Evolutionary conservation across 2,888 invertebrate species (phyloP), one percentile per base, ranked within the genome.

Genomic region (Mesorhabditis spiculigera): DNA sequence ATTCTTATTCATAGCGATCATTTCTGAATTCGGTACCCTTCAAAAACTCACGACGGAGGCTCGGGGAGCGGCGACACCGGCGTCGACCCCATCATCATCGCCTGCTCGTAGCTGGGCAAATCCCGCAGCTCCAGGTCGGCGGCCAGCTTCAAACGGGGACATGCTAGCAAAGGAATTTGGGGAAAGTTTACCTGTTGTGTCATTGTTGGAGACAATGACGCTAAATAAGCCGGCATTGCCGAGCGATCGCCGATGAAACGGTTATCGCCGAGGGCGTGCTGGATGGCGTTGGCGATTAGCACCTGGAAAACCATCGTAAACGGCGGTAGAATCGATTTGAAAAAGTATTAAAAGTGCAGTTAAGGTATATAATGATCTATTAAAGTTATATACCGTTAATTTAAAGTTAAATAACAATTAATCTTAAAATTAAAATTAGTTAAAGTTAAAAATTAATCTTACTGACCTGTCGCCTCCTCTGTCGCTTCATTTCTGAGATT

Each of bases 381-480:
- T 28, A 28, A 28, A 28, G 28, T 3, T 28, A 28, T 28, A 28
- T 3, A 28, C 28, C 28, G 28, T 28, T 28, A 28, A 28, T 28
- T 28, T 28, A 28, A 28, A 28, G 28, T n/a, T n/a, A n/a, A n/a
- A n/a, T n/a, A n/a, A n/a, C n/a, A n/a, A n/a, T n/a, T n/a, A n/a
- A n/a, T n/a, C n/a, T n/a, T n/a, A n/a, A n/a, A n/a, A n/a, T n/a
- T n/a, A n/a, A n/a, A n/a, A n/a, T n/a, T n/a, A n/a, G n/a, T n/a
- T n/a, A n/a, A n/a, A n/a, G n/a, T n/a, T n/a, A n/a, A n/a, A 28
- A 28, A 28, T 28, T 28, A 28, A 28, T 28, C 28, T 50, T n/a
- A 13, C n/a, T 50, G 8, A 81, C 81, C 77, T 79, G 75, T 77
- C 81, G 71, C 67, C 75, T 69, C 58, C 80, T 72, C 68, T 77